Evolutionary conservation across 2,888 invertebrate species (phyloP), one percentile per base, ranked within the genome.

Genomic region (Hirtodrosophila cameraria): DNA sequence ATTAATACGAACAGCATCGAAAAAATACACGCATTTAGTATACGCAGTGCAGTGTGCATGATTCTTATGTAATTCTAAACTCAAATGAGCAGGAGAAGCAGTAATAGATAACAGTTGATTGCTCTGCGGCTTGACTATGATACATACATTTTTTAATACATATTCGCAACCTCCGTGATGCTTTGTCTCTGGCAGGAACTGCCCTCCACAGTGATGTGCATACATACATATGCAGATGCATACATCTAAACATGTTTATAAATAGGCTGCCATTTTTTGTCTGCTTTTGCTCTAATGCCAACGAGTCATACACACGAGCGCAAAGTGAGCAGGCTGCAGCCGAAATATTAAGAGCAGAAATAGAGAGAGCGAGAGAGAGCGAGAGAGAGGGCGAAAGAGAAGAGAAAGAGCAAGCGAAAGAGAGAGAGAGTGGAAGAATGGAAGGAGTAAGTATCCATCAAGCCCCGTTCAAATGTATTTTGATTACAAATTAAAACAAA

Each of bases 221-320:
- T 23, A 8, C 15, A 6, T 20, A 20, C 11, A 23, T 27, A 18
- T 12, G 7, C 12, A 12, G 42, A 23, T 12, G 42, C 18, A 16
- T 25, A 33, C 23, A 18, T 23, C 12, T 27, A 28, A 38, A 42
- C 43, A 54, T 55, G 63, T 72, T 76, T 86, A 86, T 86, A 79
- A 79, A 79, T 84, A 84, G 85, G 85, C 81, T 81, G 60, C 60
- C 54, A 64, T 60, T 78, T 78, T 73, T 85, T 62, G 64, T 58
- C 75, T 57, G 70, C 79, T 78, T 76, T 77, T 58, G 53, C 62
- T 81, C 61, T 78, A 75, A 85, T 68, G 70, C 82, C 75, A 63
- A 74, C 82, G 43, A 48, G 71, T 59, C 53, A 76, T 62, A 75
- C 72, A 83, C 76, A 80, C 80, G 83, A 75, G 66, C 41, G 43